phyloP scores from a whole-genome alignment of 2,113 vertebrate species.

The Mustela nigripes region DNA sequence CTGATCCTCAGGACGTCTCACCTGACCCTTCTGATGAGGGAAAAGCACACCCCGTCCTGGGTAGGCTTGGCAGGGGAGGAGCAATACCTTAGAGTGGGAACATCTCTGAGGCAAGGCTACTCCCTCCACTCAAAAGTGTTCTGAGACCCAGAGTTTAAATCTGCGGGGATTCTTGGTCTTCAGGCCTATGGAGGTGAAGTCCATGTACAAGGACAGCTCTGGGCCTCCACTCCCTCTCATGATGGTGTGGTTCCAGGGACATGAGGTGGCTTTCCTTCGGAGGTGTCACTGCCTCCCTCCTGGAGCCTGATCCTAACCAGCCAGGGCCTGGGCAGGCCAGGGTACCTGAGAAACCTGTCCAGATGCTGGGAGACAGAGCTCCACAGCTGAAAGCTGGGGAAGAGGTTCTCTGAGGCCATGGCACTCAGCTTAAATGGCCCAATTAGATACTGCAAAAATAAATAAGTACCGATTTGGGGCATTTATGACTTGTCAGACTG shows the following conservation, averaged over 20 bases:
- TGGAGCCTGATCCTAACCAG: background rate
- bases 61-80: background rate
- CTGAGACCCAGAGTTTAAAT: background rate
- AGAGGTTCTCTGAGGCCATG: background rate
- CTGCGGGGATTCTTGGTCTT: background rate
- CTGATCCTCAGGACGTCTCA: background rate
- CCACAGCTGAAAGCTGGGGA: background rate
- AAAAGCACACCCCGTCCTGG: background rate
- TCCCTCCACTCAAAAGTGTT: background rate
- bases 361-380: too few species aligned
- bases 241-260: background rate
- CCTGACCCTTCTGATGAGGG: background rate
- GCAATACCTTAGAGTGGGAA: background rate
- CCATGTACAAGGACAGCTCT: background rate
- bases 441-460: background rate
- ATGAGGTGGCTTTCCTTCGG: background rate
- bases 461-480: background rate
- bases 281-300: background rate
- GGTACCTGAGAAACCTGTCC: background rate
- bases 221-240: background rate
- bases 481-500: background rate
- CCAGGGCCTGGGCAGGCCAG: background rate
- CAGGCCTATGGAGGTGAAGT: background rate
- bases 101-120: background rate
- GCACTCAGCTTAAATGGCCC: background rate